Evolutionary conservation across 2,113 vertebrate species (phyloP).

Genomic region (Pterocles gutturalis): DNA sequence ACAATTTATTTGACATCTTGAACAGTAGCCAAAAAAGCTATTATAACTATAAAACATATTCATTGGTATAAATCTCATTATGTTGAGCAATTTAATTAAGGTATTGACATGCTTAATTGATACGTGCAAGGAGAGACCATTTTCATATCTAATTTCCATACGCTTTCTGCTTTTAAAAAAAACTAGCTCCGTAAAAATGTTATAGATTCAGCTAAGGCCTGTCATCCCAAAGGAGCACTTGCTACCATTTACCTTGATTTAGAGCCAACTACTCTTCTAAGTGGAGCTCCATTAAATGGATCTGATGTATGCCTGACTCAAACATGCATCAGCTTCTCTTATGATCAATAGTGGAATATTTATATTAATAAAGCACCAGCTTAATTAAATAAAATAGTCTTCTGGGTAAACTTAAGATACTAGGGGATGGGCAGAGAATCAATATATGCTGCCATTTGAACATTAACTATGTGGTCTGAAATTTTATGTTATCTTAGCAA

Average conservation of each 20-base stretch:
- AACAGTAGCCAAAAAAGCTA: conserved; percentile 97
- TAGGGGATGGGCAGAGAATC: conserved; percentile 82
- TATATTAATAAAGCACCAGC: conserved; percentile 95
- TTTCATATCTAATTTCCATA: conserved; percentile 94
- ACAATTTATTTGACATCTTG: conserved; percentile 96
- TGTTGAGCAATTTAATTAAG: conserved; percentile 98
- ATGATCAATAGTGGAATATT: conserved; percentile 98
- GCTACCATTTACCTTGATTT: conserved; percentile 91
- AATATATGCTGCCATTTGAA: conserved; percentile 78
- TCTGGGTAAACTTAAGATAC: conserved; percentile 87
- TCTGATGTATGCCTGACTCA: conserved; percentile 83
- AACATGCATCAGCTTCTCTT: conserved; percentile 87
- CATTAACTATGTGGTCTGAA: conserved; percentile 83
- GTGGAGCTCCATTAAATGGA: conserved; percentile 79
- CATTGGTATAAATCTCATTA: conserved; percentile 98
- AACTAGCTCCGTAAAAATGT: conserved; percentile 80
- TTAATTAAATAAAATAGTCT: conserved; percentile 97
- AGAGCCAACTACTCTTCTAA: conserved; percentile 83
- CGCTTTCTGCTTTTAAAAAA: conserved; percentile 81
- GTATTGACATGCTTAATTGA: conserved; percentile 99
- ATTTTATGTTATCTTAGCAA: conserved; percentile 74
- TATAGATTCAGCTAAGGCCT: conserved; percentile 81
- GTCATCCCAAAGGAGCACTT: conserved; percentile 88
- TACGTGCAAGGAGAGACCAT: conserved; percentile 88
- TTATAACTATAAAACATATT: conserved; percentile 98